These are phyloP conservation scores for Eilema caniola DNA, from an alignment of 2,888 invertebrate species.

Conservation along the genomic window DNA sequence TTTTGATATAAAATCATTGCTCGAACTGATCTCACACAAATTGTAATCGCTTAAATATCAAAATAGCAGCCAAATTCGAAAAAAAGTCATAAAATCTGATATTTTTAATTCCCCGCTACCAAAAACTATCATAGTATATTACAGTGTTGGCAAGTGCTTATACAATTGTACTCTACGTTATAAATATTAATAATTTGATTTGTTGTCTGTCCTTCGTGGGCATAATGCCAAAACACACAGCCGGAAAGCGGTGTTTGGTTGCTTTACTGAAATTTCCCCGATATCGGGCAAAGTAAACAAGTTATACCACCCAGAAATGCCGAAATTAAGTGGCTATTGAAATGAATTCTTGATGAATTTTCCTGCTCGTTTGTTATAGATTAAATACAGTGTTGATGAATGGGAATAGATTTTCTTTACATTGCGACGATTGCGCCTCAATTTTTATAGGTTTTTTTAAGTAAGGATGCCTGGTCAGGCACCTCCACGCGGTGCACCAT, in stretches of 20 bases:
- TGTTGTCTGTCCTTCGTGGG: conserved; percentile 1
- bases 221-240: conserved; percentile 10
- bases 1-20: no score
- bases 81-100: background rate
- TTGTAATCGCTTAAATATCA: no score
- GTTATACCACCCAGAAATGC: background rate
- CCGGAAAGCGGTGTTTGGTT: background rate
- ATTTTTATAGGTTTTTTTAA: background rate
- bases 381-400: background rate
- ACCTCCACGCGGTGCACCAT: no score
- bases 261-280: background rate
- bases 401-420: background rate
- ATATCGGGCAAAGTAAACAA: background rate
- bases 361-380: background rate
- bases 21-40: no score
- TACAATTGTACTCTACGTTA: background rate
- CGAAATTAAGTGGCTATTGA: conserved; percentile 17
- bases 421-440: background rate
- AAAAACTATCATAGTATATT: background rate
- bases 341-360: background rate
- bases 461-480: background rate
- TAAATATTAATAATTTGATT: conserved; percentile 5
- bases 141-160: background rate
- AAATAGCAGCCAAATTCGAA: background rate
- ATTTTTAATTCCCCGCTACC: background rate